These are phyloP conservation scores for Anarrhichthys ocellatus DNA, from an alignment of 2,113 vertebrate genomes.

Conservation along the genomic window DNA sequence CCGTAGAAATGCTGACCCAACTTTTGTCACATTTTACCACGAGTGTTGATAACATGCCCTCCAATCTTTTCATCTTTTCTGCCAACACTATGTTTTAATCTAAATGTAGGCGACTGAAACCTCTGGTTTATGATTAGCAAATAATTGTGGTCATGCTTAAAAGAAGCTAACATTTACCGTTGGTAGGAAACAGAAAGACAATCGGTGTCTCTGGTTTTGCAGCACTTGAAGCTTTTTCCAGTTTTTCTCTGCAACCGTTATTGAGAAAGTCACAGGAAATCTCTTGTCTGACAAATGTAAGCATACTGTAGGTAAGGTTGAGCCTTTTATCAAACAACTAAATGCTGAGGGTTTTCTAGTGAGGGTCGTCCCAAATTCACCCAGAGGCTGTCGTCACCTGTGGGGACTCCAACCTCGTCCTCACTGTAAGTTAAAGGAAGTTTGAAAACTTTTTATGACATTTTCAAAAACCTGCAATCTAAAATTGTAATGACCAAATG, in stretches of 20 bases:
- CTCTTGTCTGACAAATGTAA: not conserved
- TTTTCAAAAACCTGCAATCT: slow-evolving; percentile 13
- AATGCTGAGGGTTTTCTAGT: not conserved
- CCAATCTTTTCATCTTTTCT: no score
- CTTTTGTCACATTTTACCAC: no score
- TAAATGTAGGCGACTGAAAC: no score
- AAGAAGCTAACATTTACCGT: not conserved
- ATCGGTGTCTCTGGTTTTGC: not conserved
- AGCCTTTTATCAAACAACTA: not conserved
- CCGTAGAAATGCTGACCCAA: not conserved
- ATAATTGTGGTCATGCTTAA: not conserved
- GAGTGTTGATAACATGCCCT: no score
- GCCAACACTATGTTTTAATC: no score
- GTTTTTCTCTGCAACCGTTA: not conserved
- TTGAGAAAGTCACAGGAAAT: not conserved
- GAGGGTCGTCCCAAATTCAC: not conserved
- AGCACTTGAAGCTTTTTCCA: no score
- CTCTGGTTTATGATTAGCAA: no score
- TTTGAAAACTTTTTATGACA: slow-evolving; percentile 28
- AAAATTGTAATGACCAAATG: slow-evolving; percentile 22
- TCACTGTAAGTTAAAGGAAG: slow-evolving; percentile 4
- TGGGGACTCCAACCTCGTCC: not conserved
- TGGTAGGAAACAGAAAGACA: not conserved
- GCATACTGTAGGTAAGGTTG: not conserved
- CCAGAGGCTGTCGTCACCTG: not conserved